A percentile compares a stretch with the other conserved stretches of the same genome.
phyloP scores from a whole-genome alignment of 2,888 invertebrate genomes.

The Epirrhoe tristata region DNA sequence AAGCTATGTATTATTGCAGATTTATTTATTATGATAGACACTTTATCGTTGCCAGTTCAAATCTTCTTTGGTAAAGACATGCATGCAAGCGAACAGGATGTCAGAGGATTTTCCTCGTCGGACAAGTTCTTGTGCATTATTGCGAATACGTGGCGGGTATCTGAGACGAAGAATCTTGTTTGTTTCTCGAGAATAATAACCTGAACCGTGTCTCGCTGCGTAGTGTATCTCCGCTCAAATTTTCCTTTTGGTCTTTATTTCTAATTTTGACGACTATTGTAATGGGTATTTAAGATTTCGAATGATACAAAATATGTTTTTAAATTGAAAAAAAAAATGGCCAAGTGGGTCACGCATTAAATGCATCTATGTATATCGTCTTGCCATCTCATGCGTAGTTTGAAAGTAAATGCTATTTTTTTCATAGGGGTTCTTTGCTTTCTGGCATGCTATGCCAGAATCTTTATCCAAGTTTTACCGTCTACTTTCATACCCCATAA shows the following conservation, averaged over 20 bases:
- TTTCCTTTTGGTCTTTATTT: not conserved
- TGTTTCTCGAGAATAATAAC: constrained; percentile 24
- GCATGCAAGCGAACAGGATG: constrained; percentile 70
- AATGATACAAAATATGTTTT: no score
- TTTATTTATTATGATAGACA: constrained; percentile 45
- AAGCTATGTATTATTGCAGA: constrained; percentile 11
- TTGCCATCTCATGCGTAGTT: no score
- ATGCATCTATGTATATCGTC: no score
- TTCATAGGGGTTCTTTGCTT: no score
- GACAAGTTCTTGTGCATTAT: constrained; percentile 57
- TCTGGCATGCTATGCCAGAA: no score
- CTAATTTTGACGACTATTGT: not conserved
- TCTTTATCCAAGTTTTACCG: not conserved
- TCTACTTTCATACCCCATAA: not conserved
- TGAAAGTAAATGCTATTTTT: no score
- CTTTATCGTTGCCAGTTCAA: constrained; percentile 53
- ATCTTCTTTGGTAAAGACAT: constrained; percentile 58
- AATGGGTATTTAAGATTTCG: no score
- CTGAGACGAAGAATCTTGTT: constrained; percentile 41
- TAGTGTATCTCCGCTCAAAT: not conserved
- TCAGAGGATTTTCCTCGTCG: constrained; percentile 72
- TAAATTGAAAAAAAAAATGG: no score
- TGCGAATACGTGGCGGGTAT: constrained; percentile 49
- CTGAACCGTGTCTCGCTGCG: not conserved
- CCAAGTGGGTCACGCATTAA: no score